Percentiles rank a stretch among this genome's conserved stretches.
phyloP scores from a whole-genome alignment of 2,113 vertebrate species.

The Chaetops frenatus region DNA sequence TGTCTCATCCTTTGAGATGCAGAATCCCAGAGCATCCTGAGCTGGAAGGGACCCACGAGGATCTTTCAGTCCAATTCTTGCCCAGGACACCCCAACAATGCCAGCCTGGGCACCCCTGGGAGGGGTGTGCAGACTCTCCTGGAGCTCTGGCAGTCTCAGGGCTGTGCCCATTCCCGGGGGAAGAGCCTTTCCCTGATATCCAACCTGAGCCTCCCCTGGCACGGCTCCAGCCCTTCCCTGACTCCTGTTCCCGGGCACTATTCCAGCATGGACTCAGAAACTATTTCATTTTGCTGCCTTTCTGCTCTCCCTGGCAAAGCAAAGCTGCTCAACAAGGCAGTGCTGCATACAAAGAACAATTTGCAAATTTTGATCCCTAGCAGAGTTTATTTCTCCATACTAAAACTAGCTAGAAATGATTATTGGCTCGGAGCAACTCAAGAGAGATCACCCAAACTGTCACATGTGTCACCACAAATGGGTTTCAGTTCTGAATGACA shows the following conservation, averaged over 20 bases:
- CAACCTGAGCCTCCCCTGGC: background rate
- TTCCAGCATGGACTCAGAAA: background rate
- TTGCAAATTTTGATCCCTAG: background rate
- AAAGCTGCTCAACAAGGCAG: background rate
- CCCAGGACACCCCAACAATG: background rate
- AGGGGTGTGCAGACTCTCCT: background rate
- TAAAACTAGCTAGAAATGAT: background rate
- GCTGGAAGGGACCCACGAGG: background rate
- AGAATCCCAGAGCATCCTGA: background rate
- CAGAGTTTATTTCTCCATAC: background rate
- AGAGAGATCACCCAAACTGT: background rate
- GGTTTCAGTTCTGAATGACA: background rate
- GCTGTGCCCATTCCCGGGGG: background rate
- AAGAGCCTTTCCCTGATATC: background rate
- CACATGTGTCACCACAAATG: background rate
- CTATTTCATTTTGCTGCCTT: background rate
- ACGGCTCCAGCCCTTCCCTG: background rate
- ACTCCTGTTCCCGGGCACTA: background rate
- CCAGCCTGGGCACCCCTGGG: background rate
- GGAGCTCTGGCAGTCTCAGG: background rate
- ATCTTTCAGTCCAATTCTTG: accelerated
- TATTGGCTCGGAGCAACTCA: background rate
- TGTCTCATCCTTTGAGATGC: background rate
- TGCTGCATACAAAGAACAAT: background rate
- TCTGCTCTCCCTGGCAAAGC: background rate